Evolutionary conservation across 2,888 invertebrate species (phyloP).

Genomic region (Strigamia maritima): DNA sequence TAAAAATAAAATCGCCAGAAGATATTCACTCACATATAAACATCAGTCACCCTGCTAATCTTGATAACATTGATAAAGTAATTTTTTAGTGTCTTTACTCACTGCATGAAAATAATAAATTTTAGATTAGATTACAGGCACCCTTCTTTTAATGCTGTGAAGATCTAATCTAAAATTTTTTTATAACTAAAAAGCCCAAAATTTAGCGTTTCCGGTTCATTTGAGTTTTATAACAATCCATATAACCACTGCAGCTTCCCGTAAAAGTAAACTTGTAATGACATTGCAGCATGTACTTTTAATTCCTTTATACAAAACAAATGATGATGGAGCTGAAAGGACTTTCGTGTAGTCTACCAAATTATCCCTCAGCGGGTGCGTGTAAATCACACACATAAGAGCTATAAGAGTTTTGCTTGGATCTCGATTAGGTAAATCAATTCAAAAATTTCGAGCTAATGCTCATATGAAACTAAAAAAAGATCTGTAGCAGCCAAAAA

Average conservation of each 20-base stretch:
- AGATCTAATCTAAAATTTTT: too few species aligned
- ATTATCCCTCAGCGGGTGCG: background rate
- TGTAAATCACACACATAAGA: background rate
- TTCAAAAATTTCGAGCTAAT: background rate
- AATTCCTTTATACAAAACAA: slow-evolving; percentile 4
- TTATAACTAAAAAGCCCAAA: too few species aligned
- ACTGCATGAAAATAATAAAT: too few species aligned
- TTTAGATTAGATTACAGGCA: too few species aligned
- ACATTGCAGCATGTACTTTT: background rate
- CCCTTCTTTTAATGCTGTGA: too few species aligned
- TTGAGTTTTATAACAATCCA: background rate
- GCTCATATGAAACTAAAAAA: background rate
- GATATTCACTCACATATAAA: too few species aligned
- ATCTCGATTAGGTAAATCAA: background rate
- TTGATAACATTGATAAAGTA: too few species aligned
- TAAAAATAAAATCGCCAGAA: too few species aligned
- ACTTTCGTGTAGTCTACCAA: slow-evolving; percentile 1
- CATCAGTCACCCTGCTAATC: too few species aligned
- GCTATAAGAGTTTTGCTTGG: background rate
- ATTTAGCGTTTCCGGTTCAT: background rate
- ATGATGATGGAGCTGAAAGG: slow-evolving; percentile 1
- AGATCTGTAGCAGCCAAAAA: background rate
- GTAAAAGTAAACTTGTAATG: background rate
- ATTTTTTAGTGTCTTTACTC: too few species aligned
- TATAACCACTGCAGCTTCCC: background rate